These are phyloP conservation scores for Thymallus thymallus DNA, from an alignment of 2,113 vertebrate species.

Conservation along the genomic window DNA sequence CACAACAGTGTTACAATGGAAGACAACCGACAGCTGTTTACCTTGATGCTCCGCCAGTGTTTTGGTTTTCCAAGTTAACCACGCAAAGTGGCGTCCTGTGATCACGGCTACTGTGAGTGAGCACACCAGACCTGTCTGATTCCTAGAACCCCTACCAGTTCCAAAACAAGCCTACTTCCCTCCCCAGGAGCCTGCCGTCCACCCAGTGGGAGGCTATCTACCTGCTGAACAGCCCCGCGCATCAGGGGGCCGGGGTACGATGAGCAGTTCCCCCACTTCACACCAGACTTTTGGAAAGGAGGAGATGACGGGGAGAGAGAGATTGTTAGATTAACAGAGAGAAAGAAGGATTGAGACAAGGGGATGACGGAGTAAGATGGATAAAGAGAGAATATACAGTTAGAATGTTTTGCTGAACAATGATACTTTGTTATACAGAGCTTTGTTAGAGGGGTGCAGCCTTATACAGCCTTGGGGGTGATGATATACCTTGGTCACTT, in stretches of 20 bases:
- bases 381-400: background rate
- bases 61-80: background rate
- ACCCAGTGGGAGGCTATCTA: conserved; percentile 27
- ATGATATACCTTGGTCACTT: conserved; percentile 40
- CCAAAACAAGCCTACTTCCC: background rate
- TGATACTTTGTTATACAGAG: background rate
- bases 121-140: conserved; percentile 32
- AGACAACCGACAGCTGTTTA: background rate
- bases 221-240: conserved; percentile 36
- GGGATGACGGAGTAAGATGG: background rate
- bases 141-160: background rate
- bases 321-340: background rate
- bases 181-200: conserved; percentile 10
- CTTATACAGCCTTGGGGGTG: conserved; percentile 31
- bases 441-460: background rate
- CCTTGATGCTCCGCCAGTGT: background rate
- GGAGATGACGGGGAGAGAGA: conserved; percentile 10
- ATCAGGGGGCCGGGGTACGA: conserved; percentile 8
- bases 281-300: conserved; percentile 12
- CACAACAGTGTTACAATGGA: background rate
- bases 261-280: background rate
- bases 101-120: background rate
- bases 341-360: background rate
- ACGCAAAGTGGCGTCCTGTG: background rate
- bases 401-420: background rate